These are phyloP conservation scores for Pomatorhinus ruficollis DNA, from an alignment of 2,113 vertebrate species.

Conservation along the genomic window DNA sequence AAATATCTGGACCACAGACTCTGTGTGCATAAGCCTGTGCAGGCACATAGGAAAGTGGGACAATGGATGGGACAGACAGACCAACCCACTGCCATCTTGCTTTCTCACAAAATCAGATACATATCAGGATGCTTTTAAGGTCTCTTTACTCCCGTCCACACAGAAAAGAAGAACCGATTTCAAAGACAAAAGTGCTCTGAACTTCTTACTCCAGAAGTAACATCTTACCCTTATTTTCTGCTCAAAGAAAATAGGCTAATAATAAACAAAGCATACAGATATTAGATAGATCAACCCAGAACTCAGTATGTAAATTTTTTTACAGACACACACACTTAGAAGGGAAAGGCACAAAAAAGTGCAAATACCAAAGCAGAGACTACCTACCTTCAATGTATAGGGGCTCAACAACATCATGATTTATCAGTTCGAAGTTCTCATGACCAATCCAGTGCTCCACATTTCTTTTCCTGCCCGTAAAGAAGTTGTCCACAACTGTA, in stretches of 20 bases:
- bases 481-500: conserved; percentile 99
- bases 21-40: accelerated
- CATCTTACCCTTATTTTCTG: no score
- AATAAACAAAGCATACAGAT: background rate
- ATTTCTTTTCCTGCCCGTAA: conserved; percentile 97
- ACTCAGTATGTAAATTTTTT: background rate
- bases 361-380: background rate
- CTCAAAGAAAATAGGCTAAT: background rate
- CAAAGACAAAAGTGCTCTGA: background rate
- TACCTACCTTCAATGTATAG: conserved; percentile 96
- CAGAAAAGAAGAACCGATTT: background rate
- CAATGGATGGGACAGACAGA: background rate
- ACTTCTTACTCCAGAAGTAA: background rate
- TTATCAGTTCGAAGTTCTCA: conserved; percentile 98
- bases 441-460: conserved; percentile 99
- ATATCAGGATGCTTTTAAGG: background rate
- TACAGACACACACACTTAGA: background rate
- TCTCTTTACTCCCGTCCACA: background rate
- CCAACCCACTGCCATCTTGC: background rate
- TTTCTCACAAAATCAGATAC: background rate
- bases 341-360: background rate
- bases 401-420: conserved; percentile 97
- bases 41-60: background rate
- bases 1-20: background rate
- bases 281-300: background rate